Evolutionary conservation across 1,140 invertebrate species (phyloP), one percentile per base, ranked within the genome.

Genomic region (Protaetia brevitarsis): DNA sequence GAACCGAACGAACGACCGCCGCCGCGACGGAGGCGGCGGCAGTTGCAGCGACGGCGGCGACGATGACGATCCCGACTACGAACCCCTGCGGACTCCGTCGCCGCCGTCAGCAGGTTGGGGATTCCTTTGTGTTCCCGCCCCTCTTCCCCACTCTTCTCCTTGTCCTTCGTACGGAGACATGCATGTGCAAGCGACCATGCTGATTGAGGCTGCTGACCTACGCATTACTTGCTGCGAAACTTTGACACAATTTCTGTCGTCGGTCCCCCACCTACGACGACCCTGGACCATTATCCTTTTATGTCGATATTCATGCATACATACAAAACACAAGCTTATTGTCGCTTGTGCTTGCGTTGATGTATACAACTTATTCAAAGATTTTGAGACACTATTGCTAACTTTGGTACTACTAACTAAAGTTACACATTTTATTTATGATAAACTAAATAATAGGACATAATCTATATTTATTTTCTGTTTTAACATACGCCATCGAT

Each of bases 161-260:
- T 1, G 8, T 34, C 8, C 5, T n/a, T 6, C 31, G 8, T n/a
- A n/a, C 4, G 5, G 13, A 34, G 31, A n/a, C 31, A 34, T 34
- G 31, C 31, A 34, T 34, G 31, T 34, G 31, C 16, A 21, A 36
- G 34, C 34, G 34, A 13, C 34, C 10, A 36, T 36, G 34, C 34
- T 36, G 41, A 51, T 51, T 27, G 63, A 57, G 57, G 66, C 63
- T 68, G 66, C 69, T 70, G 69, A 70, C 69, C 69, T 70, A 70
- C 69, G 69, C 67, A 70, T 67, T 65, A 70, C 66, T 66, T 51
- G 41, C 69, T 57, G 61, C 63, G 64, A 68, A 70, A 70, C 66
- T 68, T 66, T 70, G 69, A 70, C 69, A 70, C 69, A 70, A 63
- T 70, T 70, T 66, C 61, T 51, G n/a, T 51, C 41, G n/a, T 51